These are phyloP conservation scores for Hemicentrotus pulcherrimus DNA, from an alignment of 35 echinoderm and acorn worm species.

Conservation along the genomic window DNA sequence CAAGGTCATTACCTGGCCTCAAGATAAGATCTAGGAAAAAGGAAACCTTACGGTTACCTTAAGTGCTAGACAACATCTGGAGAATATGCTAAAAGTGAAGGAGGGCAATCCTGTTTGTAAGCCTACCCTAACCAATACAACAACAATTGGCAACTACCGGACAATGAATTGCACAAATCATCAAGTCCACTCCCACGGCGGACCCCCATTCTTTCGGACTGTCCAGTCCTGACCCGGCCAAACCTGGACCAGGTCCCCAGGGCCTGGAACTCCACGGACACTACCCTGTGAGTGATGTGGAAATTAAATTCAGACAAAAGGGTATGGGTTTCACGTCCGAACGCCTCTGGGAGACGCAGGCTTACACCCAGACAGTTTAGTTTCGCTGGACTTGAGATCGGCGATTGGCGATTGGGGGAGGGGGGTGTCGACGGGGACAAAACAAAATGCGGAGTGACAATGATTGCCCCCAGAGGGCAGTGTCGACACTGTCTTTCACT, in stretches of 20 bases:
- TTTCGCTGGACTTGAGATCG: not conserved
- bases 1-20: too few relatives aligned
- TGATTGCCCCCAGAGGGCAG: not conserved
- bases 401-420: not conserved
- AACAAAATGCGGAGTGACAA: slow-evolving; percentile 10
- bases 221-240: not conserved
- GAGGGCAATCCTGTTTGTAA: not conserved
- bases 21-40: too few relatives aligned
- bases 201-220: not conserved
- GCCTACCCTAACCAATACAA: not conserved
- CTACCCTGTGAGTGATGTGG: not conserved
- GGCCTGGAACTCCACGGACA: not conserved
- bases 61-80: not conserved
- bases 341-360: not conserved
- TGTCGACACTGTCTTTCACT: not conserved
- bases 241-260: not conserved
- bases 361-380: slow-evolving; percentile 6
- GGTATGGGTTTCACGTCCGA: not conserved
- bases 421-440: not conserved
- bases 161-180: not conserved
- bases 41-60: too few relatives aligned
- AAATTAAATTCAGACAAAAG: slow-evolving; percentile 20
- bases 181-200: not conserved
- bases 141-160: not conserved
- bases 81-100: not conserved